Percentiles rank a stretch among this genome's conserved stretches.
Conservation (phyloP, 1,140 invertebrate genomes). For the Patella vulgata region DNA sequence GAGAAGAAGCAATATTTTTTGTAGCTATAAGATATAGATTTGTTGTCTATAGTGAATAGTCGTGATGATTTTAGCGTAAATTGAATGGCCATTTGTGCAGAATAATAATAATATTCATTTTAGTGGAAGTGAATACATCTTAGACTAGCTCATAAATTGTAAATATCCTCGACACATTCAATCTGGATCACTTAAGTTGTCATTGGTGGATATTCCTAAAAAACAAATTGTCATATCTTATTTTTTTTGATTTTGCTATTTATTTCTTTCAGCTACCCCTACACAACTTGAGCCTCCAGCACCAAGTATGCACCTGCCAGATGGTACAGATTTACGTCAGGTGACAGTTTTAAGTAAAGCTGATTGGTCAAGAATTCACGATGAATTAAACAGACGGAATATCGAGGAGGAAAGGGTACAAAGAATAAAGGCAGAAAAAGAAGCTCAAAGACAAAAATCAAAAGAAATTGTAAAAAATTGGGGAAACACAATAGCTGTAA, state of each 20-base stretch:
- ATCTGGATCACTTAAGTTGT: background rate
- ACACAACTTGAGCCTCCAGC: constrained; percentile 5
- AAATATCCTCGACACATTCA: background rate
- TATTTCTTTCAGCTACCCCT: constrained; percentile 39
- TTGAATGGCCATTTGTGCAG: no score
- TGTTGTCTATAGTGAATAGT: no score
- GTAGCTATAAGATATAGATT: no score
- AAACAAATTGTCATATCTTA: background rate
- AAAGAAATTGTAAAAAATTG: constrained; percentile 64
- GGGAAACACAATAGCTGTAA: constrained; percentile 66
- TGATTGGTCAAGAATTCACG: constrained; percentile 63
- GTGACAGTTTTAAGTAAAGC: constrained; percentile 56
- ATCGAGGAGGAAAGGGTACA: constrained; percentile 57
- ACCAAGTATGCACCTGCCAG: constrained; percentile 33
- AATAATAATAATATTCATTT: no score
- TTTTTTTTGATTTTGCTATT: background rate
- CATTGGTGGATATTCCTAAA: background rate
- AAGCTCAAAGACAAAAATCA: constrained; percentile 57
- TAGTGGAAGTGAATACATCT: no score
- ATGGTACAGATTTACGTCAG: constrained; percentile 52
- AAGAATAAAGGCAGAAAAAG: constrained; percentile 53
- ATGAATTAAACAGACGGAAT: constrained; percentile 59
- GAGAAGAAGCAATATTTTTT: no score
- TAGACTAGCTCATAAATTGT: no score
- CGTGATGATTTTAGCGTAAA: no score